Conservation (phyloP, 1,140 invertebrate genomes). For the Bombyx mori region DNA sequence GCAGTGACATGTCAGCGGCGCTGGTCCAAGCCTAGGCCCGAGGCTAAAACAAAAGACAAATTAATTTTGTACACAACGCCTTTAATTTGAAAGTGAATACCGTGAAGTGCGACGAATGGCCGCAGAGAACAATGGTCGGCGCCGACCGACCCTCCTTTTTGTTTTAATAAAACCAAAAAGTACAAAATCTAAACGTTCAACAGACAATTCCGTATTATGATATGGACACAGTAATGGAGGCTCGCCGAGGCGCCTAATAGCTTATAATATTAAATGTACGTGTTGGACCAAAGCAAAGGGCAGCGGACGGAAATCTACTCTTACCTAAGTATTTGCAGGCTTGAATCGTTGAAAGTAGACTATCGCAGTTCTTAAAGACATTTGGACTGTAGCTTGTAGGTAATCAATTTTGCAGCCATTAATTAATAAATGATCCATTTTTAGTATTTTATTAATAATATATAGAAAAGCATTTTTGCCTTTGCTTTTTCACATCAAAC, state of each 20-base stretch:
- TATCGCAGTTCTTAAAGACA: too few species aligned
- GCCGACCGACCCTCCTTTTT: slow-evolving; percentile 60
- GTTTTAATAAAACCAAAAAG: slow-evolving; percentile 63
- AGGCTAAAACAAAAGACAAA: slow-evolving; percentile 68
- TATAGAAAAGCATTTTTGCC: too few species aligned
- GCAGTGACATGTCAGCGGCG: slow-evolving; percentile 46
- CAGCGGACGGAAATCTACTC: slow-evolving; percentile 19
- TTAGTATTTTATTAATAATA: too few species aligned
- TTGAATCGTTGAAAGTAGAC: too few species aligned
- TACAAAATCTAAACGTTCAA: slow-evolving; percentile 55
- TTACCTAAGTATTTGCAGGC: background rate
- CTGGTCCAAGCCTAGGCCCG: slow-evolving; percentile 22
- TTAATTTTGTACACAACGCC: slow-evolving; percentile 69
- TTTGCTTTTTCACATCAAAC: too few species aligned
- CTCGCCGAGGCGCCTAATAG: slow-evolving; percentile 62
- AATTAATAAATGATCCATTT: too few species aligned
- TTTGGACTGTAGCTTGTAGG: too few species aligned
- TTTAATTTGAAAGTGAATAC: slow-evolving; percentile 72
- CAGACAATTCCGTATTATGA: slow-evolving; percentile 68
- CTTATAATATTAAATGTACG: slow-evolving; percentile 67
- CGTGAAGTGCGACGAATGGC: slow-evolving; percentile 70
- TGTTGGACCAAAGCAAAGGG: slow-evolving; percentile 40
- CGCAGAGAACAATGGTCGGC: slow-evolving; percentile 65
- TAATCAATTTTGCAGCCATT: too few species aligned
- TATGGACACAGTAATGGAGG: slow-evolving; percentile 68